Base-by-base conservation (phyloP, 2,113 vertebrate species). In the Carollia perspicillata region DNA sequence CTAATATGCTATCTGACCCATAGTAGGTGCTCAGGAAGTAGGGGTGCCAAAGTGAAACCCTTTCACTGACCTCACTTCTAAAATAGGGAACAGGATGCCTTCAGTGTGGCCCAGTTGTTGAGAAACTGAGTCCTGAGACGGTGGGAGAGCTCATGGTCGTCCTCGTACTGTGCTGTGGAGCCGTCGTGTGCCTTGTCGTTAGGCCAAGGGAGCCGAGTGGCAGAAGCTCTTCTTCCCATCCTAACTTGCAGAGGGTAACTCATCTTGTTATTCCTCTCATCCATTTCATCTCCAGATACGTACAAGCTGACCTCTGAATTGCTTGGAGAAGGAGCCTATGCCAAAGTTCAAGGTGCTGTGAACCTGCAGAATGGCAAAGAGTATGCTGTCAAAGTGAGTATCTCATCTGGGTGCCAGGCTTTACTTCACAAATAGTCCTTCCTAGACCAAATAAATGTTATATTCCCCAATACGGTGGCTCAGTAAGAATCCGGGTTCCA, bases 301-400 rank as follows among this genome's bases (percentile, higher is more conserved):
- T 99, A 99, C 98, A 99, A 98, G 96, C 97, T 99, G 97, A 99
- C 99, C 17, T 98, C 99, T 58, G 99, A 99, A 97, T 97, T 99
- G 66, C 99, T 99, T 81, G 99, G 99, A 92, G 99, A 99, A 95
- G 99, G 99, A 55, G 99, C 99, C 14, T 99, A 99, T 96, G 99
- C 99, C 95, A 99, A 99, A 98, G 99, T 99, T 94, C 99, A 99
- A 97, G 99, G 99, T 96, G 99, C 99, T 72, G 97, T 99, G 96
- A 99, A 98, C 95, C 98, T 99, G 90, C 99, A 99, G 88, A 99
- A 99, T 92, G 99, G 99, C 89, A 99, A 99, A 42, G 99, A 99
- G 95, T 99, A 98, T 93, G 99, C 99, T 63, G 99, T 99, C 44
- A 99, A 99, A 98, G 99, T 99, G 97, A 98, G 97, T 96, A 40